Conservation (phyloP, 2,888 invertebrate genomes). For the Itoplectis maculator region DNA sequence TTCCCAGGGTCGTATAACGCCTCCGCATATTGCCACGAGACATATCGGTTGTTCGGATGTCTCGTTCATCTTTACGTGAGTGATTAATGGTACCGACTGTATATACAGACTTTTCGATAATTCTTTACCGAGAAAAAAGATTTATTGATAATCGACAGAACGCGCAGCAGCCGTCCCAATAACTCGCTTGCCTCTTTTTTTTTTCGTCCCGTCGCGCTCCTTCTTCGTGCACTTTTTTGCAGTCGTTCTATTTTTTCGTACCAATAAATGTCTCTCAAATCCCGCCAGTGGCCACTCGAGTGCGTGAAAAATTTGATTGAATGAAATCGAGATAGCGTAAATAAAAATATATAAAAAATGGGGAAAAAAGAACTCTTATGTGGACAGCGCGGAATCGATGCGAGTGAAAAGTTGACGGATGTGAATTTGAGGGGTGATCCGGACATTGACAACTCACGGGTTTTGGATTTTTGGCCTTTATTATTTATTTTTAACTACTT, state of each 20-base stretch:
- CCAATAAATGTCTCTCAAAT: constrained; percentile 46
- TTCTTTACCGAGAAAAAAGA: constrained; percentile 31
- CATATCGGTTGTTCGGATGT: constrained; percentile 25
- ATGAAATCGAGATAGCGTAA: constrained; percentile 14
- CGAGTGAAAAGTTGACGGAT: constrained; percentile 22
- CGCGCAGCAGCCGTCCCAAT: constrained; percentile 32
- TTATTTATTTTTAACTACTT: no score
- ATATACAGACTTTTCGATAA: constrained; percentile 22
- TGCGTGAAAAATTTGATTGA: constrained; percentile 17
- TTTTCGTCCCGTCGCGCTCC: constrained; percentile 25
- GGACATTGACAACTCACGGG: neutral
- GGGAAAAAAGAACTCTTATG: constrained; percentile 4
- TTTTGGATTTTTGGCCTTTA: no score
- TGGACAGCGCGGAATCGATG: constrained; percentile 23
- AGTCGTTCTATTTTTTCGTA: constrained; percentile 21
- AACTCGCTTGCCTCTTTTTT: constrained; percentile 34
- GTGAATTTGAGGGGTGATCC: neutral
- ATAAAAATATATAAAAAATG: neutral
- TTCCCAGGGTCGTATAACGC: constrained; percentile 23
- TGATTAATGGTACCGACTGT: constrained; percentile 44
- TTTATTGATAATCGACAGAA: constrained; percentile 54
- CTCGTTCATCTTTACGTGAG: constrained; percentile 45
- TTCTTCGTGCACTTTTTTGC: constrained; percentile 9
- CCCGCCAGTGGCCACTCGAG: constrained; percentile 4
- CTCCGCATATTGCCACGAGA: constrained; percentile 22